These are phyloP conservation scores for Hipposideros larvatus DNA, from an alignment of 2,797 vertebrate genomes.

Conservation along the genomic window DNA sequence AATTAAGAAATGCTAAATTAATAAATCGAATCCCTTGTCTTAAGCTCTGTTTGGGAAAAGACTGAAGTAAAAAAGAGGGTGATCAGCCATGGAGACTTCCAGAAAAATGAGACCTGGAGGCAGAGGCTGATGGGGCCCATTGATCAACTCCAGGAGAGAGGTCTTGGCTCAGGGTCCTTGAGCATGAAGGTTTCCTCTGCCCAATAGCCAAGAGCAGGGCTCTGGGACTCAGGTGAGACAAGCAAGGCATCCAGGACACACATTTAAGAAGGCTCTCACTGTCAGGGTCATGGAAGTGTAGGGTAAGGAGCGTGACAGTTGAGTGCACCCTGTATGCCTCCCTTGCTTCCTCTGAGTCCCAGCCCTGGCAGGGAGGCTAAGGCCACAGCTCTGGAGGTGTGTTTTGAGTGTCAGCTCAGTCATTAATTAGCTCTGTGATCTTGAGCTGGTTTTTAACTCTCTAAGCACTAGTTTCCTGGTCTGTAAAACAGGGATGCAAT, in stretches of 20 bases:
- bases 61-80: not conserved
- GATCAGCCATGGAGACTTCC: not conserved
- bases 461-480: not conserved
- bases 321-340: not conserved
- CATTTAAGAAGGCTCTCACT: not conserved
- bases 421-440: not conserved
- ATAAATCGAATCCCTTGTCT: slow-evolving; percentile 9
- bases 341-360: not conserved
- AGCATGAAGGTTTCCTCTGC: not conserved
- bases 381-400: not conserved
- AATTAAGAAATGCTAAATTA: slow-evolving; percentile 27
- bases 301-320: not conserved
- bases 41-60: not conserved
- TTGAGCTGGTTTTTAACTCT: not conserved
- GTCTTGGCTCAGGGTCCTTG: not conserved
- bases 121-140: not conserved
- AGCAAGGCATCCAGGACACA: not conserved
- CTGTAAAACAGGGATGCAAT: not conserved
- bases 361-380: not conserved
- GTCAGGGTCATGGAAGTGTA: not conserved
- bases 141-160: not conserved
- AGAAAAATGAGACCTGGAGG: not conserved
- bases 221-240: not conserved
- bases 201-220: not conserved
- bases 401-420: not conserved